Evolutionary conservation across 2,888 invertebrate genomes (phyloP).

Genomic region (Eupithecia pulchellata): DNA sequence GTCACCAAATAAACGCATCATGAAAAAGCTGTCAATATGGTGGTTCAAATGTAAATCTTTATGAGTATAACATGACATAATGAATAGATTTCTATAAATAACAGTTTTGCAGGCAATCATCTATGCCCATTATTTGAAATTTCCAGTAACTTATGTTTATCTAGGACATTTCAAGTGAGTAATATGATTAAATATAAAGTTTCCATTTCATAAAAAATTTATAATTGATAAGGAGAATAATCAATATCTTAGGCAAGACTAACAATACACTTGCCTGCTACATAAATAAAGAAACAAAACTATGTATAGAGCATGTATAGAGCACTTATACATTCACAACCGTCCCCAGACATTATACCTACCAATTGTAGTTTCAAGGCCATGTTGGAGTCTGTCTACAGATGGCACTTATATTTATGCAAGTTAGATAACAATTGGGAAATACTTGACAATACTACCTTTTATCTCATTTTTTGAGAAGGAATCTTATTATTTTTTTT

Average conservation of each 20-base stretch:
- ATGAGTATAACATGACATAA: no score
- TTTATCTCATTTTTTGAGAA: neutral
- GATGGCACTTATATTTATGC: constrained; percentile 23
- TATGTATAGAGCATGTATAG: neutral
- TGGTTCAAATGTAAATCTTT: no score
- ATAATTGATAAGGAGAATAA: neutral
- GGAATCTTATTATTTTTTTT: no score
- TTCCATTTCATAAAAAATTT: neutral
- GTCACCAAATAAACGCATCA: no score
- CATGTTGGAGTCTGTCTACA: constrained; percentile 17
- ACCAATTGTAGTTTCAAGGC: constrained; percentile 32
- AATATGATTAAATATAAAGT: neutral
- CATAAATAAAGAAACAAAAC: neutral
- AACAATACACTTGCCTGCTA: neutral
- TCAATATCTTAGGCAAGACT: constrained; percentile 7
- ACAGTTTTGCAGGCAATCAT: no score
- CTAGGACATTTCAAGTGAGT: neutral
- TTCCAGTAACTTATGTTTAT: neutral
- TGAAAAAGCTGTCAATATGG: no score
- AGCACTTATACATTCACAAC: neutral
- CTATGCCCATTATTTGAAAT: no score
- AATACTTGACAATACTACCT: neutral
- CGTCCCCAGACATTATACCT: constrained; percentile 9
- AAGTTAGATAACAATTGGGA: neutral
- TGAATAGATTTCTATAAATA: no score